A percentile compares a stretch with the other conserved stretches of the same genome.
Evolutionary conservation across 2,888 invertebrate species (phyloP).

Genomic region (Stratiomys singularior): DNA sequence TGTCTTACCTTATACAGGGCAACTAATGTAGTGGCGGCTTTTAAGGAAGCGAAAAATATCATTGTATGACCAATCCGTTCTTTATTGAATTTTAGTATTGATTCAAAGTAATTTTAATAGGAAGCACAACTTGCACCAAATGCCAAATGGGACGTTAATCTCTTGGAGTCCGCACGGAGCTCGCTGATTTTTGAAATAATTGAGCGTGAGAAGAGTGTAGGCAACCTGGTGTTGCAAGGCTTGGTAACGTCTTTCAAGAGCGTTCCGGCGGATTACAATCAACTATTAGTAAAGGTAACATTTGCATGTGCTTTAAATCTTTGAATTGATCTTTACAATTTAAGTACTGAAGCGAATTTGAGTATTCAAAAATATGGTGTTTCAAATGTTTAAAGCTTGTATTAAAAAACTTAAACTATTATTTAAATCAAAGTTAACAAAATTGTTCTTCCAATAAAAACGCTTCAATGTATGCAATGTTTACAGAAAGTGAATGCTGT

Average conservation of each 20-base stretch:
- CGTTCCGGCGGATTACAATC: constrained; percentile 73
- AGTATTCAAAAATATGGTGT: too few relatives aligned
- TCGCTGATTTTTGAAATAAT: constrained; percentile 89
- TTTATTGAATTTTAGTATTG: neutral
- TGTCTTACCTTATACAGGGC: constrained; percentile 80
- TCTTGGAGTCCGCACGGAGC: constrained; percentile 85
- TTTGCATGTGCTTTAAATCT: too few relatives aligned
- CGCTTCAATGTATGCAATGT: too few relatives aligned
- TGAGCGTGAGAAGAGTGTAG: constrained; percentile 81
- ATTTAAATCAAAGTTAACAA: too few relatives aligned
- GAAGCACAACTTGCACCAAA: constrained; percentile 45
- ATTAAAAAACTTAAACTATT: too few relatives aligned
- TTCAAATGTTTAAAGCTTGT: too few relatives aligned
- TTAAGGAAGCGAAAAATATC: constrained; percentile 79
- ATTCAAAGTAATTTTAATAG: constrained; percentile 47
- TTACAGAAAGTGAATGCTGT: constrained; percentile 75
- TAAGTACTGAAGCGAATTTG: too few relatives aligned
- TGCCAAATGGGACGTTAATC: constrained; percentile 74
- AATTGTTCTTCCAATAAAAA: neutral
- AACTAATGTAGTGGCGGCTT: constrained; percentile 82
- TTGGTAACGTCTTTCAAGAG: constrained; percentile 78
- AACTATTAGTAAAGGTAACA: constrained; percentile 51
- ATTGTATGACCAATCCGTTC: constrained; percentile 66
- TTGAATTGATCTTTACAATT: neutral
- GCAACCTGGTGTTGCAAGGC: constrained; percentile 77